phyloP scores from a whole-genome alignment of 2,888 invertebrate genomes.

The Ophion obscuratus region DNA sequence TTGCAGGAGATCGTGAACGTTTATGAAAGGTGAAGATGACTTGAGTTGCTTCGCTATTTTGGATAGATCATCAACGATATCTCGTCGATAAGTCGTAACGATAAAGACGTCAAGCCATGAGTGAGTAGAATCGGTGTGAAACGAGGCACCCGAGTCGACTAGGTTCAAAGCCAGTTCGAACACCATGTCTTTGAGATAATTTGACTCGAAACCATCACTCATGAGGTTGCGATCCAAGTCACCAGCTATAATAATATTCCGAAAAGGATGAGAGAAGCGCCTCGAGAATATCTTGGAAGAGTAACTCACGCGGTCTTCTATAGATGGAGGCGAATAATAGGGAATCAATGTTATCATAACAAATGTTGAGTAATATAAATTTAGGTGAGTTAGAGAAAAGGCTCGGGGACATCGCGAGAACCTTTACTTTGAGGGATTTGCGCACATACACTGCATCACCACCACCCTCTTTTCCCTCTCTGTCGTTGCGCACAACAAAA shows the following conservation, averaged over 20 bases:
- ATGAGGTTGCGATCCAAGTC: slow-evolving; percentile 16
- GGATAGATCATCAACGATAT: slow-evolving; percentile 4
- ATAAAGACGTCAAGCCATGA: slow-evolving; percentile 15
- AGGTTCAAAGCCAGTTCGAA: not conserved
- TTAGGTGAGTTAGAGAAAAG: too few species aligned
- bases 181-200: slow-evolving; percentile 2
- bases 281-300: not conserved
- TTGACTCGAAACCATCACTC: not conserved
- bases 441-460: too few species aligned
- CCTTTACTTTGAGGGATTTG: too few species aligned
- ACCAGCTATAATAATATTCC: slow-evolving; percentile 43
- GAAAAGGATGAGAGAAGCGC: not conserved
- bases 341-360: too few species aligned
- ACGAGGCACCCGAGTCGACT: slow-evolving; percentile 1
- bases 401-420: too few species aligned
- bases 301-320: slow-evolving; percentile 13
- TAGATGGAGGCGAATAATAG: too few species aligned
- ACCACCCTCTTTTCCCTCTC: too few species aligned
- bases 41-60: slow-evolving; percentile 1
- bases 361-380: too few species aligned
- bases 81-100: too few species aligned
- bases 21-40: slow-evolving; percentile 16
- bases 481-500: too few species aligned
- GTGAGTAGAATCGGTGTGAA: slow-evolving; percentile 6
- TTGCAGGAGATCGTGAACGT: slow-evolving; percentile 24